Evolutionary conservation across 2,888 invertebrate genomes (phyloP), one percentile per base, ranked within the genome.

Genomic region (Fragum fragum): DNA sequence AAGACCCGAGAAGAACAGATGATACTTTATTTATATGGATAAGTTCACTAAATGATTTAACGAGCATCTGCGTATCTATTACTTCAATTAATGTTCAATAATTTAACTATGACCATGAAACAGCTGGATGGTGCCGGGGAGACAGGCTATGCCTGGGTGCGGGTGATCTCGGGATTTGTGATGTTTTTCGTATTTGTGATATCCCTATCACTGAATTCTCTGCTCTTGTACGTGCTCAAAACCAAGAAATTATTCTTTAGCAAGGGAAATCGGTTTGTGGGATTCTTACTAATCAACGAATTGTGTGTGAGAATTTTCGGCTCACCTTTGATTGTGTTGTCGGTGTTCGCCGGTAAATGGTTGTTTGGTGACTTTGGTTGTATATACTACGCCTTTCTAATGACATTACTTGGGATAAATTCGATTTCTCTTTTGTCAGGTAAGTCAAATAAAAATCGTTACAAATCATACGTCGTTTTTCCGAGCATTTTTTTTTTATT

Each of bases 281-380:
- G 57, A 28, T 57, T 57, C 26, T 9, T 57, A 23, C 28, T 57
- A 18, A 23, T 57, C 26, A 28, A 28, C 26, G 57, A 57, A 57
- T 57, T 57, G 28, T 28, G 23, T 9, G 57, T 57, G 28, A 23
- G 57, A 9, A 28, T 57, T 28, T 57, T 57, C 7, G 57, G 57
- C 5, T 57, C 57, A 14, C 57, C 57, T 18, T 28, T 57, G 26
- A 28, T 57, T 28, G 28, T 57, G 26, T 26, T 57, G 26, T 57
- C 57, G 11, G 57, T 57, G 7, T 57, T 57, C 21, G 16, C 57
- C 16, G 57, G 57, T 11, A 23, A 57, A 57, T 57, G 57, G 57
- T 26, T 57, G 57, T 57, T 57, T 14, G 57, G 57, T 14, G 57
- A 57, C 18, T 26, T 57, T 57, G 57, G 57, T 14, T 57, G 57